Evolutionary conservation across 1,140 invertebrate species (phyloP).

Genomic region (Wiebesia pumilae): DNA sequence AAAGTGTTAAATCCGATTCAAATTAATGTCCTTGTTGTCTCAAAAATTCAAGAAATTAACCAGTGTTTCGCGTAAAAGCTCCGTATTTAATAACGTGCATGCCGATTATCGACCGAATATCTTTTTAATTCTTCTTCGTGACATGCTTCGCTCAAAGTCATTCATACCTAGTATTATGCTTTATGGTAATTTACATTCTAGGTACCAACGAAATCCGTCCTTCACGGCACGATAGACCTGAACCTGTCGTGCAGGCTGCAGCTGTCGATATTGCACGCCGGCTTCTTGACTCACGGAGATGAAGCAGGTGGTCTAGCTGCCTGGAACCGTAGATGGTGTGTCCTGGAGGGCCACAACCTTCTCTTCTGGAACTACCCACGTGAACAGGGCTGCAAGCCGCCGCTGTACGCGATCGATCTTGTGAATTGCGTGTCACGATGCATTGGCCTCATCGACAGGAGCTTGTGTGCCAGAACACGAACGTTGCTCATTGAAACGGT

Average conservation of each 20-base stretch:
- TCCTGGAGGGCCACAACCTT: conserved; percentile 62
- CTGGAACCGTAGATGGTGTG: conserved; percentile 72
- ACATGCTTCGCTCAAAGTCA: no score
- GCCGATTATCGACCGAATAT: no score
- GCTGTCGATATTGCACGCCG: conserved; percentile 59
- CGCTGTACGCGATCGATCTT: conserved; percentile 66
- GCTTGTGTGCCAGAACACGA: conserved; percentile 67
- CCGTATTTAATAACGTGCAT: no score
- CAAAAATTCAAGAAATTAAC: no score
- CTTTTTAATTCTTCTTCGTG: no score
- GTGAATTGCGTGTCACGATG: conserved; percentile 58
- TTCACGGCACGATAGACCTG: conserved; percentile 64
- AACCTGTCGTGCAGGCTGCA: conserved; percentile 60
- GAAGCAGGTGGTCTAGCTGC: conserved; percentile 56
- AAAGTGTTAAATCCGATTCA: no score
- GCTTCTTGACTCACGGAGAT: conserved; percentile 69
- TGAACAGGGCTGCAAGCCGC: conserved; percentile 62
- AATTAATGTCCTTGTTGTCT: no score
- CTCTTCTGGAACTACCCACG: conserved; percentile 73
- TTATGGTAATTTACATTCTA: no score
- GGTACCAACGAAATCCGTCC: conserved; percentile 59
- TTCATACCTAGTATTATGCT: no score
- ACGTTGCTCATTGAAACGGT: conserved; percentile 67
- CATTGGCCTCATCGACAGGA: conserved; percentile 60
- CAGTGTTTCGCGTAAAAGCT: no score